Percentiles rank a stretch among this genome's conserved stretches.
Evolutionary conservation across 2,113 vertebrate genomes (phyloP).

Genomic region (Agelaius phoeniceus): DNA sequence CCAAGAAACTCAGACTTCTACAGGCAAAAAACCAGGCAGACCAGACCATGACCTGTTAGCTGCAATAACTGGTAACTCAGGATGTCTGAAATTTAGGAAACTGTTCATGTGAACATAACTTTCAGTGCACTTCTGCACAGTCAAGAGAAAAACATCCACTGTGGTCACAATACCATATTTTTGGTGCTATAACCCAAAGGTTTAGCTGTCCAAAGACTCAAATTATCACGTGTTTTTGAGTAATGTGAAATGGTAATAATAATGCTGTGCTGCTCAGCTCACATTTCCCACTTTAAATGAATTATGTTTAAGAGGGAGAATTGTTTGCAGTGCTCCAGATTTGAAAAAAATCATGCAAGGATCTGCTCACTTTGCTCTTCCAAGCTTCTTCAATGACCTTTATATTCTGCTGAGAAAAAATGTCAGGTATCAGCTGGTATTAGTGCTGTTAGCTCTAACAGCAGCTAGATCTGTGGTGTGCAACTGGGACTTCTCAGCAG

Average conservation of each 20-base stretch:
- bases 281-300: neutral
- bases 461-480: neutral
- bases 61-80: neutral
- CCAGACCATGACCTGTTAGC: neutral
- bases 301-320: neutral
- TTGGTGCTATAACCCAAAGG: neutral
- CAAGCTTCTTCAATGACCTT: neutral
- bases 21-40: neutral
- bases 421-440: neutral
- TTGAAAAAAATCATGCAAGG: neutral
- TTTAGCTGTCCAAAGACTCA: neutral
- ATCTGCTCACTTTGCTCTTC: neutral
- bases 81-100: neutral
- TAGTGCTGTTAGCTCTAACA: neutral
- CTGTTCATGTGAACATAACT: neutral
- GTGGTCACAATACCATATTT: neutral
- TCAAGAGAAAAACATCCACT: neutral
- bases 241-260: neutral
- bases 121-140: neutral
- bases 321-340: neutral
- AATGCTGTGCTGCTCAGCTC: neutral
- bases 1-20: neutral
- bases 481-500: neutral
- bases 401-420: neutral
- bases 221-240: neutral